phyloP scores from a whole-genome alignment of 2,797 vertebrate species.

The Clarias fuscus region DNA sequence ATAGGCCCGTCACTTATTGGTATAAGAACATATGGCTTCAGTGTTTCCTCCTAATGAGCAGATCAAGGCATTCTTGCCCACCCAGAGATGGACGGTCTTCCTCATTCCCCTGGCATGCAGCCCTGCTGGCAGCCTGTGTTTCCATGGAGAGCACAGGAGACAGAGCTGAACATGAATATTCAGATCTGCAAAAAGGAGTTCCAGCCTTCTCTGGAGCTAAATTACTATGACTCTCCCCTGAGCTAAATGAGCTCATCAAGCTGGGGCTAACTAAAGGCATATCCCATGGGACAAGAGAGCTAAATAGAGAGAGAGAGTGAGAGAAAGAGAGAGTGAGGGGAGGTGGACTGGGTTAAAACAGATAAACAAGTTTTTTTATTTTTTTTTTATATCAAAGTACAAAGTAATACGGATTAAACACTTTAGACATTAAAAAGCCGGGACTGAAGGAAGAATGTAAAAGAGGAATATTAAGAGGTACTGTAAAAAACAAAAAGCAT shows the following conservation, averaged over 20 bases:
- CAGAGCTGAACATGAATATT: slow-evolving; percentile 52
- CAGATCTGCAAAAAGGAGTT: slow-evolving; percentile 33
- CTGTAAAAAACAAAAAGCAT: neutral
- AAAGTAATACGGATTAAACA: neutral
- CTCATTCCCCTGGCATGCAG: slow-evolving; percentile 44
- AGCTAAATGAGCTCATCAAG: slow-evolving; percentile 67
- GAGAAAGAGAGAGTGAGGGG: no score
- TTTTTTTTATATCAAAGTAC: neutral
- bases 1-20: slow-evolving; percentile 13
- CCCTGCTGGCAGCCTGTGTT: slow-evolving; percentile 37
- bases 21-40: slow-evolving; percentile 8
- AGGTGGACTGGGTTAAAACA: neutral
- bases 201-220: slow-evolving; percentile 41
- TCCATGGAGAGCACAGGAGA: slow-evolving; percentile 51
- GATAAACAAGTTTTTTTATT: neutral
- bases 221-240: slow-evolving; percentile 41
- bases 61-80: slow-evolving; percentile 44
- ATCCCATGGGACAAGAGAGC: slow-evolving; percentile 23
- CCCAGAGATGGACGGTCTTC: slow-evolving; percentile 25
- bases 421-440: neutral
- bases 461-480: neutral
- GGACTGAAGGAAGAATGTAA: neutral
- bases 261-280: slow-evolving; percentile 64
- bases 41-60: slow-evolving; percentile 29
- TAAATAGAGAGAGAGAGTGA: neutral